Conservation (phyloP, 2,888 invertebrate genomes). For the Hydropsyche betteni region DNA sequence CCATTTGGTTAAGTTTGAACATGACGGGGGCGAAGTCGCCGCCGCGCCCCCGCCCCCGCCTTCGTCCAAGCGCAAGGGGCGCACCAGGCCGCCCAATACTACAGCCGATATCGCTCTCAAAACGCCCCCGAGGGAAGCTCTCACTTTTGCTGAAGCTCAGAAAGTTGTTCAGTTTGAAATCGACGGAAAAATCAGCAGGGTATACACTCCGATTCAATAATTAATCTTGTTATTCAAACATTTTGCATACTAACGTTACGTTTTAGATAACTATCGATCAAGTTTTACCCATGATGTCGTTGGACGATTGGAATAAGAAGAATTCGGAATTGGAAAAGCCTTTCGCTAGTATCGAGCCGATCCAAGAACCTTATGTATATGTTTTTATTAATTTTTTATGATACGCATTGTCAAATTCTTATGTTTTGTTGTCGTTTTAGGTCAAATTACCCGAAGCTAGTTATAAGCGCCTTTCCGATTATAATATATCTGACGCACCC, state of each 20-base stretch:
- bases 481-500: conserved; percentile 84
- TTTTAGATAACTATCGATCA: conserved; percentile 68
- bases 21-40: conserved; percentile 75
- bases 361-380: conserved; percentile 61
- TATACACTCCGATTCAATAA: conserved; percentile 54
- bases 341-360: conserved; percentile 60
- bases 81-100: conserved; percentile 68
- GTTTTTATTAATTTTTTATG: conserved; percentile 9
- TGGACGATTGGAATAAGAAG: conserved; percentile 71
- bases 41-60: conserved; percentile 59
- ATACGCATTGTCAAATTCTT: background rate
- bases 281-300: conserved; percentile 73
- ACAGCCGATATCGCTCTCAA: conserved; percentile 66
- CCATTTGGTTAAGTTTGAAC: conserved; percentile 86
- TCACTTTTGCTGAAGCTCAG: conserved; percentile 86
- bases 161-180: conserved; percentile 87
- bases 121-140: conserved; percentile 71
- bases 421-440: conserved; percentile 45
- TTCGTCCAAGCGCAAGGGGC: conserved; percentile 70
- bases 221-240: background rate
- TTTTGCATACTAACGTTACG: too few species aligned
- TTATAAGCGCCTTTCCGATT: conserved; percentile 77
- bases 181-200: conserved; percentile 78
- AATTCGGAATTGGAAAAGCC: conserved; percentile 64
- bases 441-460: conserved; percentile 75